Evolutionary conservation across 2,797 vertebrate species (phyloP).

Genomic region (Spea hammondii): DNA sequence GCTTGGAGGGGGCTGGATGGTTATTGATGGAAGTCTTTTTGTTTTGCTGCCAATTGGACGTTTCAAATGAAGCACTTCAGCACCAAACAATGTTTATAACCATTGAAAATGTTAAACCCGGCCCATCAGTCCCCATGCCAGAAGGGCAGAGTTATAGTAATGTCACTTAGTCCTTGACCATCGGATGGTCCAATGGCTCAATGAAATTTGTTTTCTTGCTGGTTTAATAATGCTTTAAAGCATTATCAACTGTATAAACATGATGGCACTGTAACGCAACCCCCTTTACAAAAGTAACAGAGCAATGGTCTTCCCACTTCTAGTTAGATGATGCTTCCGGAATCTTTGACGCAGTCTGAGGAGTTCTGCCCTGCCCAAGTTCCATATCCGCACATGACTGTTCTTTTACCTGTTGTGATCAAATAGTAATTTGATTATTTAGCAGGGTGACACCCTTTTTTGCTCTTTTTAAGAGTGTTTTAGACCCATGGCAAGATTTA

Average conservation of each 20-base stretch:
- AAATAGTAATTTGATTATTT: not conserved
- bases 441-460: not conserved
- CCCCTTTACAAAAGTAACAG: not conserved
- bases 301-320: not conserved
- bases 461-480: not conserved
- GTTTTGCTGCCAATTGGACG: conserved; percentile 39
- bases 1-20: conserved; percentile 1
- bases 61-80: conserved; percentile 41
- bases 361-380: not conserved
- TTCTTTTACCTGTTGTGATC: not conserved
- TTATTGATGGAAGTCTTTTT: conserved; percentile 4
- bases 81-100: not conserved
- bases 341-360: not conserved
- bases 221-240: not conserved
- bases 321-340: not conserved
- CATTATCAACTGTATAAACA: not conserved
- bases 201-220: not conserved
- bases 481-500: too few relatives aligned
- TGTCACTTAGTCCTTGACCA: too few relatives aligned
- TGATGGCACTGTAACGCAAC: not conserved
- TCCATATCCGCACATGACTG: too few relatives aligned
- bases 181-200: not conserved
- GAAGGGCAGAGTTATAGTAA: not conserved
- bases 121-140: not conserved
- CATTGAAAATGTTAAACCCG: too few relatives aligned